Percentiles rank a stretch among this genome's conserved stretches.
These are phyloP conservation scores for Okapia johnstoni DNA, from an alignment of 2,113 vertebrate species.

Conservation along the genomic window DNA sequence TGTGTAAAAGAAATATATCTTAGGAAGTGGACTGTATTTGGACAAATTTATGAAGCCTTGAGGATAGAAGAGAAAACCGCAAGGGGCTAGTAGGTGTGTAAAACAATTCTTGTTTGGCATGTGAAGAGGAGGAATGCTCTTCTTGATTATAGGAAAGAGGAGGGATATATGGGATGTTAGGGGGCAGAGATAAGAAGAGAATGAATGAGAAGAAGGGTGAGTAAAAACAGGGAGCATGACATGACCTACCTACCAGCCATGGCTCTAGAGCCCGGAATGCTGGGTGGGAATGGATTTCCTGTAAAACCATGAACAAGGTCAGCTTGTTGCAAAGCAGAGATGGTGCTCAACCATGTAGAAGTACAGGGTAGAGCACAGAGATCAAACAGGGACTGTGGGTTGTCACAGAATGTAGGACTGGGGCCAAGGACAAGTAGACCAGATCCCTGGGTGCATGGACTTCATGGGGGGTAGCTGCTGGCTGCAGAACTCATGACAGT, in stretches of 20 bases:
- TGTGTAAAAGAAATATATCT: background rate
- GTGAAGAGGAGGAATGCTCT: background rate
- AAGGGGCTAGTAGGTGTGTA: background rate
- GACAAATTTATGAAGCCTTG: background rate
- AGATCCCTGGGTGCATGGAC: background rate
- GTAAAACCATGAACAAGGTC: background rate
- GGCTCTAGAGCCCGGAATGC: background rate
- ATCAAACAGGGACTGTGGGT: background rate
- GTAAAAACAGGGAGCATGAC: background rate
- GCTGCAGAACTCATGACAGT: too few species aligned
- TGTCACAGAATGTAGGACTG: background rate
- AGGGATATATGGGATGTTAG: background rate
- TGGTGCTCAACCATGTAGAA: background rate
- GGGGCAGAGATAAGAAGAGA: background rate
- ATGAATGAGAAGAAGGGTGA: background rate
- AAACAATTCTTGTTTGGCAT: background rate
- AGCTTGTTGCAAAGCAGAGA: background rate
- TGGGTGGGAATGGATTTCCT: background rate
- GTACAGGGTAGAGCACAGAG: background rate
- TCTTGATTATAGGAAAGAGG: background rate
- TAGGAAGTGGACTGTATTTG: background rate
- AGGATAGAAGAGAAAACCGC: background rate
- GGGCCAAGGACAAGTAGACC: background rate
- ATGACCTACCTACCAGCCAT: background rate
- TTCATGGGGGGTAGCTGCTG: too few species aligned